A percentile compares a stretch with the other conserved stretches of the same genome.
phyloP scores from a whole-genome alignment of 2,113 vertebrate genomes.

The Crypturellus undulatus region DNA sequence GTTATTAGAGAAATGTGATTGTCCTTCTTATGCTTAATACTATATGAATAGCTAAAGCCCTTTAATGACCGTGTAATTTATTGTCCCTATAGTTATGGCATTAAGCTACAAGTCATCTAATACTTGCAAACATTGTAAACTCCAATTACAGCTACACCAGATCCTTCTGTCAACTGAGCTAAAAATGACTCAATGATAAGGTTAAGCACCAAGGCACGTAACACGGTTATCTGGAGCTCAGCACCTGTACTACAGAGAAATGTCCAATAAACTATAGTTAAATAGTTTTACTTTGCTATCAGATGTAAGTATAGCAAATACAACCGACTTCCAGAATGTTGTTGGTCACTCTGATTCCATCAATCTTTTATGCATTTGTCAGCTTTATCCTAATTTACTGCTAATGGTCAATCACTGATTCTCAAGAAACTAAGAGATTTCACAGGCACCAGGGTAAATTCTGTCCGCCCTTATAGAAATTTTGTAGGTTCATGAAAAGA shows the following conservation, averaged over 20 bases:
- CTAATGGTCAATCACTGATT: not conserved
- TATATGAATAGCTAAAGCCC: conserved; percentile 43
- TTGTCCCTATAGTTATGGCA: conserved; percentile 54
- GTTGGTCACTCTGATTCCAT: conserved; percentile 13
- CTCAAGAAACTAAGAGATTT: not conserved
- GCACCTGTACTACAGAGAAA: conserved; percentile 64
- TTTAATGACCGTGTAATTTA: conserved; percentile 38
- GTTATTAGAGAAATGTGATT: conserved; percentile 52
- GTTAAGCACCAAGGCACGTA: conserved; percentile 19
- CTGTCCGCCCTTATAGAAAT: not conserved
- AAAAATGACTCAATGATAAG: conserved; percentile 51
- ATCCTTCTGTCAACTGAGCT: conserved; percentile 66
- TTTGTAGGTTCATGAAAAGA: not conserved
- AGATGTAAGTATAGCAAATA: conserved; percentile 50
- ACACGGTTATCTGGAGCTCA: conserved; percentile 7
- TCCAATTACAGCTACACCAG: conserved; percentile 58
- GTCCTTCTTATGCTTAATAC: conserved; percentile 34
- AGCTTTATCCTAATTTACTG: conserved; percentile 13
- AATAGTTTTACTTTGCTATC: conserved; percentile 46
- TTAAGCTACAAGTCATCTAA: conserved; percentile 64
- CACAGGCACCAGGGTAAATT: not conserved
- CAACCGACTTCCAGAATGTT: conserved; percentile 39
- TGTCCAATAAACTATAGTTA: conserved; percentile 46
- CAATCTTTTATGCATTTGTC: conserved; percentile 35
- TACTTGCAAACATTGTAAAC: conserved; percentile 67